Evolutionary conservation across 2,888 invertebrate species (phyloP).

Genomic region (Didymodactylos carnosus): DNA sequence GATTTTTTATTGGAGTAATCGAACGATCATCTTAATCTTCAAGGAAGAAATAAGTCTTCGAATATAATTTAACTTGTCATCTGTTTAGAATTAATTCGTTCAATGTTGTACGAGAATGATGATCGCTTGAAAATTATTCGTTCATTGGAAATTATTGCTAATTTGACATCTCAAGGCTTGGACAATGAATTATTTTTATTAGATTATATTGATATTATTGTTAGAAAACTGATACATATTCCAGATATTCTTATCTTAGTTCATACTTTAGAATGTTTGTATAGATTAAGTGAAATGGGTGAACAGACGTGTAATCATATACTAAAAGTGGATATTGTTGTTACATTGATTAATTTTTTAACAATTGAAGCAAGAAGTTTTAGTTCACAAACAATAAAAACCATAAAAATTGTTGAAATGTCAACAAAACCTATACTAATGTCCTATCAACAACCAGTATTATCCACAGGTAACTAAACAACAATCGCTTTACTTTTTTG

Average conservation of each 20-base stretch:
- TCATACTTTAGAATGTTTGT: conserved; percentile 9
- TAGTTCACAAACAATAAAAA: not conserved
- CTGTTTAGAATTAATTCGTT: not conserved
- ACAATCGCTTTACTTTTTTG: too few relatives aligned
- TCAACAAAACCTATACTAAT: not conserved
- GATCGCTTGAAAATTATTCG: conserved; percentile 1
- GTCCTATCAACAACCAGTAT: not conserved
- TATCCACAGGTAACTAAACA: too few relatives aligned
- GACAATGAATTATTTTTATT: not conserved
- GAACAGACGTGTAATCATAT: not conserved
- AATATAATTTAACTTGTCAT: too few relatives aligned
- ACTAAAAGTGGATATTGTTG: not conserved
- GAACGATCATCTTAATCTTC: too few relatives aligned
- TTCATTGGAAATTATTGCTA: conserved; percentile 8
- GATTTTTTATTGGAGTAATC: not conserved
- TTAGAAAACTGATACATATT: not conserved
- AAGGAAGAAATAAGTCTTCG: too few relatives aligned
- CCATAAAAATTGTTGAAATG: not conserved
- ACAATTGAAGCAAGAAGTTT: not conserved
- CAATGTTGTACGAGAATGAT: not conserved
- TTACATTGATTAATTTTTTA: not conserved
- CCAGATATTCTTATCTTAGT: conserved; percentile 8
- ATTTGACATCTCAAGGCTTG: not conserved
- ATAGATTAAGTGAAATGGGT: conserved; percentile 1
- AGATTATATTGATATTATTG: not conserved